Evolutionary conservation across 1,140 invertebrate genomes (phyloP).

Genomic region (Camponotus vicinus): DNA sequence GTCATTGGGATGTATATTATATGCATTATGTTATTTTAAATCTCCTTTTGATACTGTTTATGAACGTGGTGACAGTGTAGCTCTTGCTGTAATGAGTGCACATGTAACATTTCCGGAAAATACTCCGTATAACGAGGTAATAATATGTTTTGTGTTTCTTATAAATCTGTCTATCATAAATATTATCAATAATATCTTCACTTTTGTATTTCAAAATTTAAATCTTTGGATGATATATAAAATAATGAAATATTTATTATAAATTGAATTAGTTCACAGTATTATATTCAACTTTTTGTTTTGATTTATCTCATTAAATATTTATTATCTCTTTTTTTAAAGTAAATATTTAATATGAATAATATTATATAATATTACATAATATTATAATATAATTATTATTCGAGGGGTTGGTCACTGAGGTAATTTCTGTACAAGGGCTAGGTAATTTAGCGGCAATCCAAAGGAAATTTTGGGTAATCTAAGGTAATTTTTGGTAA

Average conservation of each 20-base stretch:
- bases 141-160: conserved; percentile 12
- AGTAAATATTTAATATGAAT: too few species aligned
- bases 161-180: neutral
- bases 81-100: conserved; percentile 93
- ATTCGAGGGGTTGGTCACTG: too few species aligned
- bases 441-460: too few species aligned
- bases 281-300: neutral
- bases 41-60: conserved; percentile 95
- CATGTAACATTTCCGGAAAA: conserved; percentile 91
- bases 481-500: too few species aligned
- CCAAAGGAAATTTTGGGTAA: too few species aligned
- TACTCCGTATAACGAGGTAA: conserved; percentile 89
- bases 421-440: too few species aligned
- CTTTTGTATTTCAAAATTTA: neutral
- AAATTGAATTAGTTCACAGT: neutral
- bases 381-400: too few species aligned
- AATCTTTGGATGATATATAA: neutral
- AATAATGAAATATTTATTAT: neutral
- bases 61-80: conserved; percentile 95
- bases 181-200: neutral
- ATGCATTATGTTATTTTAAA: conserved; percentile 94
- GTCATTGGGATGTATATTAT: conserved; percentile 95
- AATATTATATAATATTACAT: too few species aligned
- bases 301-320: neutral
- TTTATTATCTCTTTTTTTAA: neutral